Conservation (phyloP, 2,888 invertebrate genomes). For the Drosophila histrio region DNA sequence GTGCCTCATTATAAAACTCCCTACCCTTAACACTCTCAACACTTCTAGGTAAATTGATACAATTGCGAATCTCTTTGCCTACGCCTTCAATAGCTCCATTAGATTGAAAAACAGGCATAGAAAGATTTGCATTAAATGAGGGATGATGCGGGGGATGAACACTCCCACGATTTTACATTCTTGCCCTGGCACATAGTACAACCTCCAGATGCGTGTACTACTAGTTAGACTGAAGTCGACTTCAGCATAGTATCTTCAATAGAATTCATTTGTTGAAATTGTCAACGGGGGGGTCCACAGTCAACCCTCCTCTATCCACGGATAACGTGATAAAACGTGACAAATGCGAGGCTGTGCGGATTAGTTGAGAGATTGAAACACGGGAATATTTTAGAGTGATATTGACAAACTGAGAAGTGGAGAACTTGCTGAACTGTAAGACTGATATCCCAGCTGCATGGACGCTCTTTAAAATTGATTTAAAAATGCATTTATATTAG, state of each 20-base stretch:
- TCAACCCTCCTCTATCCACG: constrained; percentile 24
- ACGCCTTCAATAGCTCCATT: constrained; percentile 33
- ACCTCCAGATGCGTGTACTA: background rate
- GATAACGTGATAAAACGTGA: constrained; percentile 55
- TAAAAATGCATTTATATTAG: constrained; percentile 53
- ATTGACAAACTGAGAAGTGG: constrained; percentile 5
- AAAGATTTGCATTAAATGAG: constrained; percentile 38
- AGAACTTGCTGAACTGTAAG: background rate
- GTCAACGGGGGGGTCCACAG: constrained; percentile 17
- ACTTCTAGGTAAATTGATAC: constrained; percentile 5
- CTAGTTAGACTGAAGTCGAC: constrained; percentile 29
- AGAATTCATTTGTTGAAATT: constrained; percentile 25
- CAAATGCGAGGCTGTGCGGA: constrained; percentile 57
- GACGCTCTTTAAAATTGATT: constrained; percentile 50
- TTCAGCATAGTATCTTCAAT: constrained; percentile 49
- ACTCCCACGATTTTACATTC: constrained; percentile 14
- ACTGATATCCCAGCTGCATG: constrained; percentile 41
- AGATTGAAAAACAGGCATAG: constrained; percentile 17
- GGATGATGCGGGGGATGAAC: constrained; percentile 20
- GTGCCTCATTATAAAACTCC: background rate
- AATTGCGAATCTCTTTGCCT: constrained; percentile 22
- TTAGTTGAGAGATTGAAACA: constrained; percentile 38
- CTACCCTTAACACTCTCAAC: background rate
- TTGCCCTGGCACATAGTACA: background rate
- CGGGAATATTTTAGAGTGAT: constrained; percentile 1